Percentiles rank a stretch among this genome's conserved stretches.
These are phyloP conservation scores for Hypomecis punctinalis DNA, from an alignment of 2,888 invertebrate genomes.

Conservation along the genomic window DNA sequence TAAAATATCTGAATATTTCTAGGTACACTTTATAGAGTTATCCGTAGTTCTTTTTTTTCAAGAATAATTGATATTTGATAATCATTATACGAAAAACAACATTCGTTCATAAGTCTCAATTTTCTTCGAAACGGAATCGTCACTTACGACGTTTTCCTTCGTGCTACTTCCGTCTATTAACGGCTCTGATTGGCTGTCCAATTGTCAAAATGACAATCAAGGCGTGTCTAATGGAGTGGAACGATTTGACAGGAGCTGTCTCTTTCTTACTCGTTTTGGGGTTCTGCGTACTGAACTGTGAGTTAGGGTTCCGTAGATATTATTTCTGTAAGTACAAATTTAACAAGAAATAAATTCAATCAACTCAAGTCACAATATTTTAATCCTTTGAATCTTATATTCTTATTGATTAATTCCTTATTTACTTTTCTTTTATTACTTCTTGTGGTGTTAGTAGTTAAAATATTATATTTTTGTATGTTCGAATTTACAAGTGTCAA, in stretches of 20 bases:
- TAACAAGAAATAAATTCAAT: too few species aligned
- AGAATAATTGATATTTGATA: too few species aligned
- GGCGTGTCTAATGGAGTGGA: conserved; percentile 72
- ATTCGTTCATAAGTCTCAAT: neutral
- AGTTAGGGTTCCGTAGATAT: conserved; percentile 43
- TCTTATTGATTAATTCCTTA: too few species aligned
- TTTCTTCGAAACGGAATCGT: neutral
- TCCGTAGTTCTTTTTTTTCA: neutral
- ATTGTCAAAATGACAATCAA: conserved; percentile 76
- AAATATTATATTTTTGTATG: too few species aligned
- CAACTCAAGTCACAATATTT: too few species aligned
- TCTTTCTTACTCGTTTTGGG: conserved; percentile 57
- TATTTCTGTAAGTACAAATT: neutral
- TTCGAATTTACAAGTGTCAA: too few species aligned
- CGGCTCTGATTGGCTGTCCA: conserved; percentile 63
- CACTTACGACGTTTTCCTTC: conserved; percentile 24
- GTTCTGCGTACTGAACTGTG: conserved; percentile 31
- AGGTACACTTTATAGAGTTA: too few species aligned
- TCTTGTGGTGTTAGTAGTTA: too few species aligned
- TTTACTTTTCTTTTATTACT: too few species aligned
- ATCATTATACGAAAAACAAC: neutral
- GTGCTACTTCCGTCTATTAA: conserved; percentile 12
- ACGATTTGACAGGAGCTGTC: conserved; percentile 61
- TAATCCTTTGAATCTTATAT: too few species aligned
- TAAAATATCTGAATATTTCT: too few species aligned